These are phyloP conservation scores for Polia nebulosa DNA, from an alignment of 2,888 invertebrate species.

Conservation along the genomic window DNA sequence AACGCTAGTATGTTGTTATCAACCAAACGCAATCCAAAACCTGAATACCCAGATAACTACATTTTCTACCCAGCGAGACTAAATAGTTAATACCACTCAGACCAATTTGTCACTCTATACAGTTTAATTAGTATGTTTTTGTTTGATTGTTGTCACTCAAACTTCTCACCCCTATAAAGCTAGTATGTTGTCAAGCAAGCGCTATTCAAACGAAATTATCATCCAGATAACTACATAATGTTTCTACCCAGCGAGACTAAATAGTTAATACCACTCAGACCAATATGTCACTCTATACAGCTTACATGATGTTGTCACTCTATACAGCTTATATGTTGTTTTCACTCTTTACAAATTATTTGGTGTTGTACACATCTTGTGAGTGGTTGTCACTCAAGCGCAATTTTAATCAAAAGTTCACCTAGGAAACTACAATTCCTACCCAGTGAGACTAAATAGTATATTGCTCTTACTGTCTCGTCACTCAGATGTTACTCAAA, in stretches of 20 bases:
- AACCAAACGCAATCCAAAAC: background rate
- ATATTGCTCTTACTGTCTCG: too few species aligned
- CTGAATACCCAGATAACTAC: background rate
- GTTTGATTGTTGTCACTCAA: background rate
- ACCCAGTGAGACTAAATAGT: too few species aligned
- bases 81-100: constrained; percentile 1
- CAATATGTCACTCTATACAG: background rate
- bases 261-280: background rate
- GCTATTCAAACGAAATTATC: constrained; percentile 4
- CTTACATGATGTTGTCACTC: background rate
- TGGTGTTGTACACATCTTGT: background rate
- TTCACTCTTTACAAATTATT: background rate
- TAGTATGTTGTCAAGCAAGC: background rate
- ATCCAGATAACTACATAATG: background rate
- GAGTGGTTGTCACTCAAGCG: background rate
- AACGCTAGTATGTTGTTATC: background rate
- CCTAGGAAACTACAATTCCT: too few species aligned
- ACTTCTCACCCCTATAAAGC: background rate
- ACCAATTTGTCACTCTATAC: background rate
- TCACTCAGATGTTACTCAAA: too few species aligned
- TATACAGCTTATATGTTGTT: background rate
- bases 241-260: constrained; percentile 11
- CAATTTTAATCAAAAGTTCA: background rate
- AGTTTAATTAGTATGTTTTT: background rate
- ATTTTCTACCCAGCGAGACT: constrained; percentile 24